phyloP scores from a whole-genome alignment of 2,113 vertebrate species.

The Onychostruthus taczanowskii region DNA sequence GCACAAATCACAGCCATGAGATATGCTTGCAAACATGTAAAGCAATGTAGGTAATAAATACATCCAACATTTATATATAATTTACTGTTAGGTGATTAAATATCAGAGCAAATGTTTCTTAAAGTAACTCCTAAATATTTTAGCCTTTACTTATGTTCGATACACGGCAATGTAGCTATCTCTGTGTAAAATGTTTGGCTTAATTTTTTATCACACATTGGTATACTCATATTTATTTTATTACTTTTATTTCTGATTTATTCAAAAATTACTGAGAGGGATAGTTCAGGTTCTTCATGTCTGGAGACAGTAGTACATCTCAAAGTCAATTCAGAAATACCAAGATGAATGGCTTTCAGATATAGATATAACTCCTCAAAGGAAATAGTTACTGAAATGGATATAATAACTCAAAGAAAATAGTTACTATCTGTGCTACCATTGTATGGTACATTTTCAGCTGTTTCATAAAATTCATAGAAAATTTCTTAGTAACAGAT shows the following conservation, averaged over 20 bases:
- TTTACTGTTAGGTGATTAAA: not conserved
- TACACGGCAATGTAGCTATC: not conserved
- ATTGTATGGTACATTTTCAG: not conserved
- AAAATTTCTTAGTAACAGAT: not conserved
- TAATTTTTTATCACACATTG: not conserved
- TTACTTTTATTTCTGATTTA: not conserved
- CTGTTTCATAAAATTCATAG: not conserved
- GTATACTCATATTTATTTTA: not conserved
- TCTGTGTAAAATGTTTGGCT: not conserved
- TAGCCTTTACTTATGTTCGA: not conserved
- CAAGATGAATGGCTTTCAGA: not conserved
- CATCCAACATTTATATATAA: not conserved
- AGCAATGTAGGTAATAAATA: not conserved
- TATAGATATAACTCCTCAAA: not conserved
- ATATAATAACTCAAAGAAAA: not conserved
- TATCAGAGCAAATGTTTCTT: not conserved
- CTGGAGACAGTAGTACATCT: not conserved
- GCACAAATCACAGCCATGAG: slow-evolving; percentile 1
- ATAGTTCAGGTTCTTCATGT: not conserved
- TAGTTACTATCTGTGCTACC: not conserved
- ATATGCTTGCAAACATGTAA: not conserved
- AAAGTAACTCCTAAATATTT: not conserved
- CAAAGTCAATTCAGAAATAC: not conserved
- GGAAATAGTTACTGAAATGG: not conserved
- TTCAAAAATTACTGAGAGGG: not conserved